Evolutionary conservation across 2,797 vertebrate species (phyloP).

Genomic region (Mus caroli): DNA sequence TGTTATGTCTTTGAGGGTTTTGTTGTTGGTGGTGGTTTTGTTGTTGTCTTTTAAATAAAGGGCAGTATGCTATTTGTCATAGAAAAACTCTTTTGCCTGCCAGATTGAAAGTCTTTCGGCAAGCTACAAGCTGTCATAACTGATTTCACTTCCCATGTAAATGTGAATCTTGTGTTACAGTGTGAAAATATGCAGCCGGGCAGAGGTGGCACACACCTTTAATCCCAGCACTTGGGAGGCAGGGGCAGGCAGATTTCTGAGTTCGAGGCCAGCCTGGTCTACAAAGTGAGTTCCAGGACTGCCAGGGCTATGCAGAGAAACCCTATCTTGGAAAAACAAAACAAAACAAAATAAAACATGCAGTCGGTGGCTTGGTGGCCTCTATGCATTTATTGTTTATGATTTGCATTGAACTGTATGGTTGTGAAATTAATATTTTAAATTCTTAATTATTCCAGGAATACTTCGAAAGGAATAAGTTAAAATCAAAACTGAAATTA

Average conservation of each 20-base stretch:
- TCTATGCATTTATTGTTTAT: conserved; percentile 54
- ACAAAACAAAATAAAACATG: neutral
- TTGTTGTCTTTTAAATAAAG: neutral
- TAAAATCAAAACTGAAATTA: conserved; percentile 89
- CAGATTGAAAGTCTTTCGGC: conserved; percentile 41
- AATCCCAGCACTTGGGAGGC: too few relatives aligned
- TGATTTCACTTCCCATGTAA: conserved; percentile 48
- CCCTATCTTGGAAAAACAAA: too few relatives aligned
- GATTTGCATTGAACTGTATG: neutral
- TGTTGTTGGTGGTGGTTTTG: too few relatives aligned
- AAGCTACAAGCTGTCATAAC: conserved; percentile 1
- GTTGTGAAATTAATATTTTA: conserved; percentile 59
- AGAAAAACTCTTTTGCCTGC: neutral
- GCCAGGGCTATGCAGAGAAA: too few relatives aligned
- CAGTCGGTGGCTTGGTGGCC: neutral
- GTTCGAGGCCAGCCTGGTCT: too few relatives aligned
- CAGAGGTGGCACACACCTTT: too few relatives aligned
- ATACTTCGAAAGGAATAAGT: conserved; percentile 90
- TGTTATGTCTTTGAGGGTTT: neutral
- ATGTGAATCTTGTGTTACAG: neutral
- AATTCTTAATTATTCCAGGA: conserved; percentile 86
- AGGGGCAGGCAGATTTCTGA: too few relatives aligned
- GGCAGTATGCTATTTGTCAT: neutral
- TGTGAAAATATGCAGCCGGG: conserved; percentile 1
- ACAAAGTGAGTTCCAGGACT: too few relatives aligned